Percentiles rank a stretch among this genome's conserved stretches.
These are phyloP conservation scores for Pammene aurita DNA, from an alignment of 2,888 invertebrate species.

Conservation along the genomic window DNA sequence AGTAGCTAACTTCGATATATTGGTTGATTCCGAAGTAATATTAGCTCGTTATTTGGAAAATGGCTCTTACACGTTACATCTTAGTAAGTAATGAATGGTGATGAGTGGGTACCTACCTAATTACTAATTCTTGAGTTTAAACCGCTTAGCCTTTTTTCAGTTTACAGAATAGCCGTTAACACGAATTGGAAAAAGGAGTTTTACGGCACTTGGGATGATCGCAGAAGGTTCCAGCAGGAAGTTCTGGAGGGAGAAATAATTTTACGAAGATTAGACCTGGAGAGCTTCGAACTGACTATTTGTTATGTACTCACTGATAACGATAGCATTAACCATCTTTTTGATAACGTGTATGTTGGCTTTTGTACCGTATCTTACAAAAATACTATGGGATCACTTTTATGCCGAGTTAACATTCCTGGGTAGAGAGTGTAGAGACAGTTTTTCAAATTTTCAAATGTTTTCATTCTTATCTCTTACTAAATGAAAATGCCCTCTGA, in stretches of 20 bases:
- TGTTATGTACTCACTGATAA: conserved; percentile 85
- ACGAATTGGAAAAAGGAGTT: conserved; percentile 60
- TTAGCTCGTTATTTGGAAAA: conserved; percentile 48
- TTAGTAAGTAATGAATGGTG: conserved; percentile 54
- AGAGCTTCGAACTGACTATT: conserved; percentile 73
- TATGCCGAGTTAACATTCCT: too few species aligned
- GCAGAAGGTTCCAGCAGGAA: conserved; percentile 52
- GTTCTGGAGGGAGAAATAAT: conserved; percentile 55
- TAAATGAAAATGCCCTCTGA: too few species aligned
- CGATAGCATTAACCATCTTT: conserved; percentile 83
- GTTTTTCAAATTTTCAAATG: too few species aligned
- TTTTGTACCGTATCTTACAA: conserved; percentile 4
- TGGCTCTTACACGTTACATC: conserved; percentile 53
- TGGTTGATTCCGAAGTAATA: conserved; percentile 65
- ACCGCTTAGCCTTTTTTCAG: conserved; percentile 56
- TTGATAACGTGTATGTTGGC: conserved; percentile 80
- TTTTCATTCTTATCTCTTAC: too few species aligned
- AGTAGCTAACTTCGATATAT: conserved; percentile 54
- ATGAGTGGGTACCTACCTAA: too few species aligned
- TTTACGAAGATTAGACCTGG: conserved; percentile 74
- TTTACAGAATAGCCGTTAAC: conserved; percentile 63
- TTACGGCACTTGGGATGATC: conserved; percentile 63
- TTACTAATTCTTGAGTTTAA: too few species aligned
- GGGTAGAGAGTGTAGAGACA: too few species aligned
- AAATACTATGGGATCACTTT: too few species aligned